These are phyloP conservation scores for Caenorhabditis becei DNA, from an alignment of 2,888 invertebrate genomes.

Conservation along the genomic window DNA sequence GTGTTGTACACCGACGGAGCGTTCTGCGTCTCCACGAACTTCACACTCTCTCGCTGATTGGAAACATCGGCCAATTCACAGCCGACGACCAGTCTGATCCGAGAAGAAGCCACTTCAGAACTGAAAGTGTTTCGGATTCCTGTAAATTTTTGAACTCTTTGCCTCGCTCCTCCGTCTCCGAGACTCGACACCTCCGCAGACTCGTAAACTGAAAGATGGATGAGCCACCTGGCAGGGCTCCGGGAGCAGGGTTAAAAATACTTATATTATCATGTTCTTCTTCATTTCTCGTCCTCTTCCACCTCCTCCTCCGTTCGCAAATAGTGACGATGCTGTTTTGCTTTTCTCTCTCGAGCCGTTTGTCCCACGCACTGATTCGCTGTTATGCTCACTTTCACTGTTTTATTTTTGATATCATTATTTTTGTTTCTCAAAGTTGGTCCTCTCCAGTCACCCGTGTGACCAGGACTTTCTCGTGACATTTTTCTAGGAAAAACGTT, in stretches of 20 bases:
- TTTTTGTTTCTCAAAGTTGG: not conserved
- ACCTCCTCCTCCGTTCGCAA: slow-evolving; percentile 48
- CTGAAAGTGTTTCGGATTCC: slow-evolving; percentile 6
- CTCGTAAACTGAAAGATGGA: slow-evolving; percentile 13
- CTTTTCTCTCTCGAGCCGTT: slow-evolving; percentile 15
- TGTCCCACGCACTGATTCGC: slow-evolving; percentile 28
- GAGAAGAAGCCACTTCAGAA: slow-evolving; percentile 16
- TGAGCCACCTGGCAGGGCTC: slow-evolving; percentile 35
- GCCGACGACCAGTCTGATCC: slow-evolving; percentile 21
- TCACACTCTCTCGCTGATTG: slow-evolving; percentile 34
- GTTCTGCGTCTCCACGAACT: slow-evolving; percentile 30
- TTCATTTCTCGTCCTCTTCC: slow-evolving; percentile 19
- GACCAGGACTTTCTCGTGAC: too few species aligned
- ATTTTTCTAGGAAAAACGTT: too few species aligned
- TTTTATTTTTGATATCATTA: not conserved
- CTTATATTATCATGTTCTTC: slow-evolving; percentile 47
- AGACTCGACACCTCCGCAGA: slow-evolving; percentile 26
- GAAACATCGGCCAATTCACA: slow-evolving; percentile 52
- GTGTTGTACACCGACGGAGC: slow-evolving; percentile 44
- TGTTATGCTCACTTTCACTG: slow-evolving; percentile 20
- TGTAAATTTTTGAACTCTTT: slow-evolving; percentile 1
- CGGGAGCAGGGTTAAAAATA: slow-evolving; percentile 35
- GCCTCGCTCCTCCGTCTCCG: not conserved
- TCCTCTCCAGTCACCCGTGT: too few species aligned
- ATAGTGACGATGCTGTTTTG: slow-evolving; percentile 54